Evolutionary conservation across 2,113 vertebrate genomes (phyloP).

Genomic region (Ceyx margarethae): DNA sequence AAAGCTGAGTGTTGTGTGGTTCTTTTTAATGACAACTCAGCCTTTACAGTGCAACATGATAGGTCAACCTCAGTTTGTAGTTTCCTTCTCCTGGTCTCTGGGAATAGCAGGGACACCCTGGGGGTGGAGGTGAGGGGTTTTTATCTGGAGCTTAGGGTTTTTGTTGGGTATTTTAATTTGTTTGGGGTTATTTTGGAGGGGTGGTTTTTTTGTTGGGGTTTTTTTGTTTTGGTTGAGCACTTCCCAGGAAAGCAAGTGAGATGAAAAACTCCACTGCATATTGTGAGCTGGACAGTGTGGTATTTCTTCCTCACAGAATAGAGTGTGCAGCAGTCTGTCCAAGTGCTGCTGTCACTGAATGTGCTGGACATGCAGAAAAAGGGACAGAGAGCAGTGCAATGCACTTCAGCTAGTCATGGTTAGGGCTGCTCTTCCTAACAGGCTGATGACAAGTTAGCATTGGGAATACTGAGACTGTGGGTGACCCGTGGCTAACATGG

Average conservation of each 20-base stretch:
- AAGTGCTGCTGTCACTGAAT: background rate
- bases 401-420: background rate
- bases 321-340: background rate
- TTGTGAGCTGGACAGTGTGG: background rate
- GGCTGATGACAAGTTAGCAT: background rate
- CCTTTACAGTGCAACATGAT: background rate
- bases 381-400: rapidly evolving
- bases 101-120: background rate
- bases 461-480: background rate
- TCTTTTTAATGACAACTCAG: conserved; percentile 10
- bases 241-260: background rate
- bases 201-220: background rate
- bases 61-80: background rate
- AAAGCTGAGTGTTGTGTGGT: background rate
- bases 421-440: background rate
- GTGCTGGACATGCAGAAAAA: background rate
- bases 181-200: background rate
- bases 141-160: background rate
- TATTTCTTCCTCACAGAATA: background rate
- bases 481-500: rapidly evolving
- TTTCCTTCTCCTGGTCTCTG: background rate
- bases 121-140: background rate
- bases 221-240: background rate
- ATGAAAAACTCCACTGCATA: background rate
- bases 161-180: background rate